Evolutionary conservation across 2,888 invertebrate genomes (phyloP).

Genomic region (Sepioteuthis lessoniana): DNA sequence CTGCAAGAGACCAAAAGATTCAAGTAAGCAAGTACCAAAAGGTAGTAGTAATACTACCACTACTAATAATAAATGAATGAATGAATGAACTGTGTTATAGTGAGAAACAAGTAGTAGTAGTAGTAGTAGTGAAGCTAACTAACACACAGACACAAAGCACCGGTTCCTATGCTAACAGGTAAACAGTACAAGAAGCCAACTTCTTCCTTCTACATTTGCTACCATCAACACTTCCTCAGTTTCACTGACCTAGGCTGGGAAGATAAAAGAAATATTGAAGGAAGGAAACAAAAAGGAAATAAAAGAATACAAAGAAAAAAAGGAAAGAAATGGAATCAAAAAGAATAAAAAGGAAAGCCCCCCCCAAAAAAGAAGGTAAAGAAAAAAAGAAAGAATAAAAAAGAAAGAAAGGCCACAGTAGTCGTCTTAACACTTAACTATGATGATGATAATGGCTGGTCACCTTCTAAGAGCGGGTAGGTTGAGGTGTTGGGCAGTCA

Average conservation of each 20-base stretch:
- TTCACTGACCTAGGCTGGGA: not conserved
- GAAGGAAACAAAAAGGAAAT: not conserved
- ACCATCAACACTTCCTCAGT: constrained; percentile 2
- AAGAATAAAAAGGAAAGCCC: not conserved
- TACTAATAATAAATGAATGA: not conserved
- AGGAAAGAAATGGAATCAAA: not conserved
- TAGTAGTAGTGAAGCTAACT: not conserved
- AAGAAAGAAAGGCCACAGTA: not conserved
- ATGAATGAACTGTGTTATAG: not conserved
- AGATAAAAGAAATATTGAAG: not conserved
- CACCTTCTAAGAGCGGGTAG: not conserved
- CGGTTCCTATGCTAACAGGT: not conserved
- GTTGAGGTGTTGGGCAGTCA: not conserved
- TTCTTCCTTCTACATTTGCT: not conserved
- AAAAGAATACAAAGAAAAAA: not conserved
- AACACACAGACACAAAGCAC: constrained; percentile 15
- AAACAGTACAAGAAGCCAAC: not conserved
- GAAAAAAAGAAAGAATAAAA: not conserved
- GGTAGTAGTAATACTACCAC: not conserved
- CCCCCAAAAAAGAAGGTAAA: no score
- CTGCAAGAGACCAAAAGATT: not conserved
- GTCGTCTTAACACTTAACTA: not conserved
- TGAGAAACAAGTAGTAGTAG: not conserved
- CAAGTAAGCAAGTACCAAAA: not conserved
- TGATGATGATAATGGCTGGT: not conserved